Base-by-base conservation (phyloP, 92 coral and sea anemone species). In the Epizoanthus scotinus region DNA sequence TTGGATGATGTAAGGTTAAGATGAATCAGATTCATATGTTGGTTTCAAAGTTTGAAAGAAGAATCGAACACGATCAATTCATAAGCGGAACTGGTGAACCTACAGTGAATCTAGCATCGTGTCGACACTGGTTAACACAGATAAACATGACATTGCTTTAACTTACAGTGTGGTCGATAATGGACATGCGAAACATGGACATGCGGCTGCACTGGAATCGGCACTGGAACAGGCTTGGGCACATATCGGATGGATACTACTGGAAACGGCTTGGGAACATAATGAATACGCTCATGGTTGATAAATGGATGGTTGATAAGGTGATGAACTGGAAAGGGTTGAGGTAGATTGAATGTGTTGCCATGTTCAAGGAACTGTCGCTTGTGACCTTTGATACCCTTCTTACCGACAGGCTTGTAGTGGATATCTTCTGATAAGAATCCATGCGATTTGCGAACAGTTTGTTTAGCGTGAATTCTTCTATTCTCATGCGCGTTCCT, bases 211-310 rank as follows among this genome's bases (percentile, higher is more conserved):
- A 95, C 93, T 34, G 88, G 81, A 9, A 85, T 82, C 7, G 97
- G 95, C 4, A 93, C 84, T 2, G 97, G 94, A 12, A 92, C 84
- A 8, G 98, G 98, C 73, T 83, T 92, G 4, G 93, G 93, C 14
- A 92, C 90, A 54, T 90, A 94, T 59, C 86, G 89, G 20, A 95
- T 90, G 2, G 94, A 91, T 21, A 88, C 67, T 7, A 95, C 95
- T 15, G 98, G 98, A 65, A 77, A 95, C n/a, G 98, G 98, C 84
- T 93, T 90, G 22, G 98, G 98, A 4, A 92, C 85, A 69, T 83
- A 87, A 52, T 88, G 97, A 21, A 89, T 82, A 10, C 85, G 95
- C 8, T 71, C 42, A 12, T 87, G 98, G 53, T 86, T 56, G n/a
- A 81, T 72, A 31, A 93, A 21, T 2, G 90, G 87, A 27, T 63